Conservation (phyloP, 2,797 vertebrate species). For the Pseudomugil tenellus region DNA sequence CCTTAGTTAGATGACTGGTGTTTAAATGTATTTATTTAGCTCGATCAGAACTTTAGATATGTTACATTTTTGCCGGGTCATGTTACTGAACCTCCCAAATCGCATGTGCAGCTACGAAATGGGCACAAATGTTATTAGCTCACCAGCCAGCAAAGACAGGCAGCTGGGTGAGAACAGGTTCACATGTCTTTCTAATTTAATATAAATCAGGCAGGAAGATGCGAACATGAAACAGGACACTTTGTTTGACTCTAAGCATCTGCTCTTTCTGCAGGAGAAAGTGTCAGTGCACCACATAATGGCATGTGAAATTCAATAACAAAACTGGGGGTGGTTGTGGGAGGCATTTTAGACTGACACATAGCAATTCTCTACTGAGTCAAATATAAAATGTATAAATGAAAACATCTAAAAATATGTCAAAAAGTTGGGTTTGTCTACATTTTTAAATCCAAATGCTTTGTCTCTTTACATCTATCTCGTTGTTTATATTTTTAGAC, state of each 20-base stretch:
- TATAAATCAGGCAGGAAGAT: slow-evolving; percentile 46
- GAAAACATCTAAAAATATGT: neutral
- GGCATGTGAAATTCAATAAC: slow-evolving; percentile 25
- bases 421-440: neutral
- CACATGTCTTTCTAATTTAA: slow-evolving; percentile 65
- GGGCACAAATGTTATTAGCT: neutral
- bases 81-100: neutral
- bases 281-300: slow-evolving; percentile 32
- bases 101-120: neutral
- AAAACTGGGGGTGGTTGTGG: neutral
- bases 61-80: neutral
- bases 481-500: neutral
- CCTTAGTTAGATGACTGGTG: neutral
- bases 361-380: neutral
- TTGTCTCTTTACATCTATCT: neutral
- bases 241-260: slow-evolving; percentile 64
- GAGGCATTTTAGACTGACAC: neutral
- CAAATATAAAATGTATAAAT: neutral
- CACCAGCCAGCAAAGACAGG: slow-evolving; percentile 5
- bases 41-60: neutral
- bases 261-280: slow-evolving; percentile 47
- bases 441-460: neutral
- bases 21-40: neutral
- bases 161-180: slow-evolving; percentile 57
- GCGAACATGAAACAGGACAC: slow-evolving; percentile 66